Evolutionary conservation across 2,113 vertebrate genomes (phyloP).

Genomic region (Pseudopodoces humilis): DNA sequence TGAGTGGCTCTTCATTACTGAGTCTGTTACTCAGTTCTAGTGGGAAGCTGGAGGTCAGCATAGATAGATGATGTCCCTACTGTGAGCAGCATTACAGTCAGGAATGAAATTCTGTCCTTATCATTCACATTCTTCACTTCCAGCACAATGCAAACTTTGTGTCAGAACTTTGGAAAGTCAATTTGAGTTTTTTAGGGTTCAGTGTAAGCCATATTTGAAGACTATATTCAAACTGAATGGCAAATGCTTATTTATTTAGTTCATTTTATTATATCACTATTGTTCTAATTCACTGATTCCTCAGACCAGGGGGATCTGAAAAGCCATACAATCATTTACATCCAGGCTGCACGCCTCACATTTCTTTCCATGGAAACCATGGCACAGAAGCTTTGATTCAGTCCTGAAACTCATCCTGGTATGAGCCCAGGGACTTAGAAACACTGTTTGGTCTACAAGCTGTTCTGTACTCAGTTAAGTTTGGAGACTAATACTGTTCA

Average conservation of each 20-base stretch:
- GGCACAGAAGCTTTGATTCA: neutral
- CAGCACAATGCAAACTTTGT: neutral
- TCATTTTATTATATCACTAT: neutral
- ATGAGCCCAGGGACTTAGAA: neutral
- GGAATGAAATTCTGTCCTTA: neutral
- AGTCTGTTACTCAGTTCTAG: neutral
- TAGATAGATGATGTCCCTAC: neutral
- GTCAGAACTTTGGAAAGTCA: neutral
- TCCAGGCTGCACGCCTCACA: neutral
- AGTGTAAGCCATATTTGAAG: neutral
- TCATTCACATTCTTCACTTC: neutral
- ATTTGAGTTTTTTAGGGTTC: neutral
- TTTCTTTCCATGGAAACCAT: conserved; percentile 3
- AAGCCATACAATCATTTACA: neutral
- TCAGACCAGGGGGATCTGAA: neutral
- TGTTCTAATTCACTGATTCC: neutral
- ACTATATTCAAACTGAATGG: neutral
- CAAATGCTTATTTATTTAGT: neutral
- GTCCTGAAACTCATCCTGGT: neutral
- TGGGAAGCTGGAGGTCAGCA: neutral
- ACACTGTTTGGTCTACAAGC: neutral
- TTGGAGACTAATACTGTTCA: neutral
- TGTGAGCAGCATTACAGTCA: neutral
- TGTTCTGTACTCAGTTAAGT: neutral
- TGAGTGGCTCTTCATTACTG: neutral